Evolutionary conservation across 2,888 invertebrate species (phyloP).

Genomic region (Onchidella celtica): DNA sequence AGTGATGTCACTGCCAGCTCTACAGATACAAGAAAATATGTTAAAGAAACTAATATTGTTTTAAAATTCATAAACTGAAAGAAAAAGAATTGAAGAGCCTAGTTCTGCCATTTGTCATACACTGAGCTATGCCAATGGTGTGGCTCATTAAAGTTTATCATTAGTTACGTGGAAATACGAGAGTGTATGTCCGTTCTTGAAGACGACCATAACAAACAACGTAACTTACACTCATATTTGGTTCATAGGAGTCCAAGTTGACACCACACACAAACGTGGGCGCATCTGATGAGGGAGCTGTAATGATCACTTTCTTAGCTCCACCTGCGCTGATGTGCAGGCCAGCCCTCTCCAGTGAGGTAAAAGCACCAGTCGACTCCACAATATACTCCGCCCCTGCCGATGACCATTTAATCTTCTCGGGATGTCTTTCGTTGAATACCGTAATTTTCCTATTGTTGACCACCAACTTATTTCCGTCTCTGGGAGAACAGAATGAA

Average conservation of each 20-base stretch:
- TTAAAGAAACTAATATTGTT: no score
- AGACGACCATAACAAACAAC: no score
- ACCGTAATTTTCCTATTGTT: not conserved
- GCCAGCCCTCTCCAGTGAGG: conserved; percentile 94
- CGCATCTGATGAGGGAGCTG: conserved; percentile 98
- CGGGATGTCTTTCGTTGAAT: conserved; percentile 83
- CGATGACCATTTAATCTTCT: conserved; percentile 92
- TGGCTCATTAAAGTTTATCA: no score
- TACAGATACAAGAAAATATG: no score
- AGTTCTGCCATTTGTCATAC: no score
- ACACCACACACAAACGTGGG: conserved; percentile 99
- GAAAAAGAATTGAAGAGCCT: no score
- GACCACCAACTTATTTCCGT: not conserved
- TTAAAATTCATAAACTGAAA: no score
- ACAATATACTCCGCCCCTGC: conserved; percentile 97
- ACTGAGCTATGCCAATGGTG: no score
- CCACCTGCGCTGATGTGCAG: conserved; percentile 79
- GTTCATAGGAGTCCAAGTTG: conserved; percentile 94
- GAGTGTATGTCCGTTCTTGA: no score
- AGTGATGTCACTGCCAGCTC: no score
- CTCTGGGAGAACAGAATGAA: not conserved
- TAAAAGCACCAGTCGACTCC: conserved; percentile 98
- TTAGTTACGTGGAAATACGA: no score
- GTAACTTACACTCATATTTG: no score
- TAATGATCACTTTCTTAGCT: conserved; percentile 97